Evolutionary conservation across 2,888 invertebrate species (phyloP).

Genomic region (Cabera pusaria): DNA sequence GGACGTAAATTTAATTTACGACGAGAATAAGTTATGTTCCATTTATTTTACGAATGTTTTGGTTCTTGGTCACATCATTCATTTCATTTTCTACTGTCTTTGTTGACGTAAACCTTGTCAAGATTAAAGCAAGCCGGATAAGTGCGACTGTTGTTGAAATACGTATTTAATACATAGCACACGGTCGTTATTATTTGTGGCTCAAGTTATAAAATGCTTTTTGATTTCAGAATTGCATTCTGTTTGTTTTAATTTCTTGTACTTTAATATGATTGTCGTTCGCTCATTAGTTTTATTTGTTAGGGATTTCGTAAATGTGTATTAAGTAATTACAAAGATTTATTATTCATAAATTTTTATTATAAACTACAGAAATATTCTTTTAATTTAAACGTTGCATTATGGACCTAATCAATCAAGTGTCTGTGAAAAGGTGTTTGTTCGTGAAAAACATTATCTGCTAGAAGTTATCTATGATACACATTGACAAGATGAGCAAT

Average conservation of each 20-base stretch:
- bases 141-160: slow-evolving; percentile 3
- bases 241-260: too few species aligned
- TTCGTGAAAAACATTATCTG: slow-evolving; percentile 42
- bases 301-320: too few species aligned
- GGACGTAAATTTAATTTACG: slow-evolving; percentile 50
- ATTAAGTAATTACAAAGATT: too few species aligned
- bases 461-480: slow-evolving; percentile 41
- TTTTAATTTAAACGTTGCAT: too few species aligned
- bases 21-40: slow-evolving; percentile 43
- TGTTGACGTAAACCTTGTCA: slow-evolving; percentile 21
- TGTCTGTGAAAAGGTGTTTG: slow-evolving; percentile 37
- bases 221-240: too few species aligned
- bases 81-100: slow-evolving; percentile 30
- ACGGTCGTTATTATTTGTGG: too few species aligned
- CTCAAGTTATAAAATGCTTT: too few species aligned
- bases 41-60: slow-evolving; percentile 45
- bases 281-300: too few species aligned
- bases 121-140: slow-evolving; percentile 19
- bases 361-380: too few species aligned
- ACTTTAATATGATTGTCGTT: too few species aligned
- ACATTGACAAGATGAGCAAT: slow-evolving; percentile 40
- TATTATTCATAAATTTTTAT: too few species aligned
- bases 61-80: slow-evolving; percentile 33
- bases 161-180: too few species aligned
- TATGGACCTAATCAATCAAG: slow-evolving; percentile 35